Evolutionary conservation across 2,888 invertebrate species (phyloP).

Genomic region (Eueremaeus valkanovi): DNA sequence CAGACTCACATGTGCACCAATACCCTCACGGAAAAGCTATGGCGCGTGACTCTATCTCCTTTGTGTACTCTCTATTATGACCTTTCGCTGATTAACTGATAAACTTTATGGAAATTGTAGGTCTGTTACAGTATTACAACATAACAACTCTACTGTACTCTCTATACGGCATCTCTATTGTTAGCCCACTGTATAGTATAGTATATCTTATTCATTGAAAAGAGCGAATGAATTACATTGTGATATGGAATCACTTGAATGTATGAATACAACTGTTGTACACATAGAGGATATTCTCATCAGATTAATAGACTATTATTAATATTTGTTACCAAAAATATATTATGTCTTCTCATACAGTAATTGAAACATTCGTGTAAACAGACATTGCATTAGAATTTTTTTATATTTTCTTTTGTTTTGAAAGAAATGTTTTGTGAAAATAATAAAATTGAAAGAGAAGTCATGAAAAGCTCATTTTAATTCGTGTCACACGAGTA

Average conservation of each 20-base stretch:
- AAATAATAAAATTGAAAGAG: conserved; percentile 6
- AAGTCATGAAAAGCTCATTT: conserved; percentile 8
- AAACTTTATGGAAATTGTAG: conserved; percentile 31
- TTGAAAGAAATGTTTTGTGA: neutral
- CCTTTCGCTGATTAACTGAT: conserved; percentile 29
- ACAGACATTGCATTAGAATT: neutral
- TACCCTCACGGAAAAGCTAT: conserved; percentile 4
- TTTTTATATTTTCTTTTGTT: neutral
- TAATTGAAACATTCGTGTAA: neutral
- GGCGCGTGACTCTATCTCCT: conserved; percentile 20
- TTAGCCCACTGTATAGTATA: no score
- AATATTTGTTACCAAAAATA: conserved; percentile 17
- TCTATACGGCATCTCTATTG: neutral
- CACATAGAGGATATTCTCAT: conserved; percentile 8
- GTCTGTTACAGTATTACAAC: neutral
- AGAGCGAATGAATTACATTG: neutral
- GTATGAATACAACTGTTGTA: neutral
- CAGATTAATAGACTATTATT: conserved; percentile 14
- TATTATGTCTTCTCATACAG: neutral
- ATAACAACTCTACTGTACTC: neutral
- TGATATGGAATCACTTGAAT: neutral
- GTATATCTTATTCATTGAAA: no score
- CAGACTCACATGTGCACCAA: neutral
- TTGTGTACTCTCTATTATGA: conserved; percentile 33
- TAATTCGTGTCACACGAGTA: conserved; percentile 5